A percentile compares a stretch with the other conserved stretches of the same genome.
Evolutionary conservation across 2,888 invertebrate genomes (phyloP).

Genomic region (Caradrina kadenii): DNA sequence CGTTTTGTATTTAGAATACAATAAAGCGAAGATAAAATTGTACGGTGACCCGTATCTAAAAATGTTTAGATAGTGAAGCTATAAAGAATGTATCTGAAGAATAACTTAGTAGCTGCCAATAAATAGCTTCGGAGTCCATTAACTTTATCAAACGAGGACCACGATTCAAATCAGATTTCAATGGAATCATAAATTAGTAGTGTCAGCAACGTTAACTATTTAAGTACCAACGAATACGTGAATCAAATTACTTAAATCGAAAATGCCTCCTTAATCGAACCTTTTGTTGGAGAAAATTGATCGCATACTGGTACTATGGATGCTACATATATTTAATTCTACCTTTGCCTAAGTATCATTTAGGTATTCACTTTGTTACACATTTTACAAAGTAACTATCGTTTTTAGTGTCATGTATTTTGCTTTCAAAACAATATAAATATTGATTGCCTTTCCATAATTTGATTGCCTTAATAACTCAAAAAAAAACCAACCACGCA

Average conservation of each 20-base stretch:
- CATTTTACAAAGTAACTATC: background rate
- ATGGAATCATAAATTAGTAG: constrained; percentile 75
- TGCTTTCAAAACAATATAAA: background rate
- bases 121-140: constrained; percentile 59
- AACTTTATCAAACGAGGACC: constrained; percentile 63
- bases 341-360: background rate
- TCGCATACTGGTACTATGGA: constrained; percentile 52
- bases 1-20: constrained; percentile 1
- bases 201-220: constrained; percentile 69
- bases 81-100: constrained; percentile 54
- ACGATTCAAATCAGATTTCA: constrained; percentile 73
- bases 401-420: background rate
- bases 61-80: constrained; percentile 45
- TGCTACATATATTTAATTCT: background rate
- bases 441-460: background rate
- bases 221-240: constrained; percentile 65
- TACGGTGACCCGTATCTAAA: constrained; percentile 28
- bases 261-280: constrained; percentile 70
- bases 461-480: background rate
- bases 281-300: constrained; percentile 71
- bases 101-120: constrained; percentile 56
- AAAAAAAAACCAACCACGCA: constrained; percentile 2
- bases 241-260: constrained; percentile 70
- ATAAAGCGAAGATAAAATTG: constrained; percentile 23
- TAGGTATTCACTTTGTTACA: background rate